A percentile compares a stretch with the other conserved stretches of the same genome.
phyloP scores from a whole-genome alignment of 2,797 vertebrate species.

The Myiotriccus ornatus region DNA sequence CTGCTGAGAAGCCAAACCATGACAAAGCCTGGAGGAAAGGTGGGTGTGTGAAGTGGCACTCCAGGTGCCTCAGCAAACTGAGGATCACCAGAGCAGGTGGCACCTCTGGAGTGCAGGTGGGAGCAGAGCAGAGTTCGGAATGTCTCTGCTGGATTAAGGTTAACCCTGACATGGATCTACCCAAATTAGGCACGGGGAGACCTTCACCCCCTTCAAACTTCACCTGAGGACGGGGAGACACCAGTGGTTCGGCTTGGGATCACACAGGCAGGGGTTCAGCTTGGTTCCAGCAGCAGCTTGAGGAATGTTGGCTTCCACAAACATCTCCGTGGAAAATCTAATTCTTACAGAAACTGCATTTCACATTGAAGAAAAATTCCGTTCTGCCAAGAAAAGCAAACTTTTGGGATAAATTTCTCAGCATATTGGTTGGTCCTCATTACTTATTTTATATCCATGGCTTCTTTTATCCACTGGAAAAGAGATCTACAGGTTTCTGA shows the following conservation, averaged over 20 bases:
- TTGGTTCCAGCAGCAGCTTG: not conserved
- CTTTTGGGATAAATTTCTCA: not conserved
- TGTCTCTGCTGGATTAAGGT: not conserved
- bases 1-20: conserved; percentile 32
- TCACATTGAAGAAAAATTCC: not conserved
- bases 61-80: not conserved
- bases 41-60: not conserved
- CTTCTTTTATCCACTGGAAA: not conserved
- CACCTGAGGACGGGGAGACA: not conserved
- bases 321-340: not conserved
- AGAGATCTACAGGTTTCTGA: not conserved
- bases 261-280: not conserved
- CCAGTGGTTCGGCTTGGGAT: not conserved
- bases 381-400: not conserved
- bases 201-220: not conserved
- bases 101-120: not conserved
- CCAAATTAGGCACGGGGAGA: not conserved
- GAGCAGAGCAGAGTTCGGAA: not conserved
- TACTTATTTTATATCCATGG: not conserved
- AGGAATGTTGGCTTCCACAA: not conserved
- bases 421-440: not conserved
- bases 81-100: not conserved
- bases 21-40: not conserved
- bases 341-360: not conserved
- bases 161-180: not conserved